Evolutionary conservation across 1,140 invertebrate species (phyloP), one percentile per base, ranked within the genome.

Genomic region (Tyrophagus putrescentiae): DNA sequence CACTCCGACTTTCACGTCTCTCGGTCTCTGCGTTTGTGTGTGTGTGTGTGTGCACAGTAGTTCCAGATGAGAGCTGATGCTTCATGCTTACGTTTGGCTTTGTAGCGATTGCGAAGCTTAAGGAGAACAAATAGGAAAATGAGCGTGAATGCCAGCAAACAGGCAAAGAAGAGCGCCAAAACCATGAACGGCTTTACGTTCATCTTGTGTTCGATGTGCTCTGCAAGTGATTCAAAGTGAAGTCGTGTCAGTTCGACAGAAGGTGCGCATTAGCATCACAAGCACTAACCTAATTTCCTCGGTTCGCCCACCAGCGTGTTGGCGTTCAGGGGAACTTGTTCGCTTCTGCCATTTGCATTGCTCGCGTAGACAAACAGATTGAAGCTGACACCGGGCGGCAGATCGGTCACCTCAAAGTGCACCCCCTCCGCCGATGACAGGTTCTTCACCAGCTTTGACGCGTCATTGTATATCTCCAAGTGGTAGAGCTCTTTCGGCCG

Each of bases 241-340:
- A 39, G 21, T 13, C 45, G 45, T 21, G 6, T 29, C 23, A 48
- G 18, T 7, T 48, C 7, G 21, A 13, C 45, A 48, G 23, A 13
- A 39, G 45, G 23, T 7, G 18, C 23, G 7, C 45, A 48, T 48
- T 39, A 60, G 21, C 16, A 1, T n/a, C n/a, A n/a, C n/a, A n/a
- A n/a, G n/a, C 5, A 39, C 45, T 36, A 3, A 54, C 60, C 60
- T 29, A 53, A 57, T 61, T 61, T 57, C 29, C 52, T 31, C 34
- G 50, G 32, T 31, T 61, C 33, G 5, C 50, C 60, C 4, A 57
- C 39, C 52, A 61, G 31, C 25, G 52, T 61, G 36, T 57, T 61
- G 1, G 23, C 60, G 1, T 39, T 57, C n/a, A 61, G 42, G 9
- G 6, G 36, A 4, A 61, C 28, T 16, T 16, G 32, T 41, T 28